A percentile compares a stretch with the other conserved stretches of the same genome.
Conservation (phyloP, 1,140 invertebrate species). For the Cyrtorhinus lividipennis region DNA sequence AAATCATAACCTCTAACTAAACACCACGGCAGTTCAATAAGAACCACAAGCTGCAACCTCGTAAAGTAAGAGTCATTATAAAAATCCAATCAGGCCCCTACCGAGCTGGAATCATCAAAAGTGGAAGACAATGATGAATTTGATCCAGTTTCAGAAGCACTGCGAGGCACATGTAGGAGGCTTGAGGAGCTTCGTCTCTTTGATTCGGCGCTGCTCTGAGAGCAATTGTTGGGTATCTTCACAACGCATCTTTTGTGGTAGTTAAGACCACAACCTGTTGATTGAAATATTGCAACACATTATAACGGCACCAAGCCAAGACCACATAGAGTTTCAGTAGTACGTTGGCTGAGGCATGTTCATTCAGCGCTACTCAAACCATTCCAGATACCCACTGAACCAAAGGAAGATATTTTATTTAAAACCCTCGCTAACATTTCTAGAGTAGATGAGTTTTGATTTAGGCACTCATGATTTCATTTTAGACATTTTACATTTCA, state of each 20-base stretch:
- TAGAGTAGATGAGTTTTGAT: too few species aligned
- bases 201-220: conserved; percentile 32
- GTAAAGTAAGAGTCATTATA: too few species aligned
- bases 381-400: too few species aligned
- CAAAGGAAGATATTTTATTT: too few species aligned
- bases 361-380: too few species aligned
- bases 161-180: conserved; percentile 46
- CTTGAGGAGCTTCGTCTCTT: conserved; percentile 39
- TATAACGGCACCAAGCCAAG: neutral
- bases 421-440: too few species aligned
- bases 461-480: too few species aligned
- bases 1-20: neutral
- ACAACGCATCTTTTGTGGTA: conserved; percentile 98
- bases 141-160: conserved; percentile 43
- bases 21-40: neutral
- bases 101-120: conserved; percentile 31
- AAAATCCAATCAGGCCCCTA: neutral
- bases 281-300: conserved; percentile 17
- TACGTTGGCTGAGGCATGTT: too few species aligned
- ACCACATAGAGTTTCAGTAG: too few species aligned
- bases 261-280: conserved; percentile 85
- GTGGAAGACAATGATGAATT: conserved; percentile 34
- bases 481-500: too few species aligned
- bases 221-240: conserved; percentile 96
- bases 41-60: too few species aligned